Percentiles rank a stretch among this genome's conserved stretches.
These are phyloP conservation scores for Limnephilus auricula DNA, from an alignment of 2,888 invertebrate genomes.

Conservation along the genomic window DNA sequence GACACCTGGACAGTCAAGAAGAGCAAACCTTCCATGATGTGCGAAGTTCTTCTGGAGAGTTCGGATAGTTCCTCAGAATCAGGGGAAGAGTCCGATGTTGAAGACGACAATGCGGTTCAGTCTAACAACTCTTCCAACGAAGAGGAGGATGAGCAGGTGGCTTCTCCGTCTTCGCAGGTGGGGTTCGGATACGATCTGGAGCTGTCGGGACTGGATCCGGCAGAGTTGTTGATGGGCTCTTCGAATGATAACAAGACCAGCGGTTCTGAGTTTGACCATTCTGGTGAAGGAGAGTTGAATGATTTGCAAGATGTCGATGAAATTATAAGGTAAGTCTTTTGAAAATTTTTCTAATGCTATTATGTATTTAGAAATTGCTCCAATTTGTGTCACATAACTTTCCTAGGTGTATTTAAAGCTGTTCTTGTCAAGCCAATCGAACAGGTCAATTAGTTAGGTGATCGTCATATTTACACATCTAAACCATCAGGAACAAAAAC, in stretches of 20 bases:
- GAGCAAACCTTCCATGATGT: conserved; percentile 77
- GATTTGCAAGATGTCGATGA: conserved; percentile 80
- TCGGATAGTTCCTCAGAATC: conserved; percentile 79
- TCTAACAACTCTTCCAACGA: conserved; percentile 74
- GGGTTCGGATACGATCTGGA: conserved; percentile 82
- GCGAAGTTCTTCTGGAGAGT: conserved; percentile 80
- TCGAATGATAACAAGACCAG: conserved; percentile 73
- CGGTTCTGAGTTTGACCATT: conserved; percentile 80
- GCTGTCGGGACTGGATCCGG: conserved; percentile 80
- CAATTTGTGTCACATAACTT: not conserved
- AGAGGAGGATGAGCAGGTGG: conserved; percentile 71
- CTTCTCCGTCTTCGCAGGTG: conserved; percentile 76
- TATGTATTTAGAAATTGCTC: not conserved
- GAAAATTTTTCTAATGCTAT: not conserved
- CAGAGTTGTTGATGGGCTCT: conserved; percentile 76
- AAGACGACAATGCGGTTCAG: conserved; percentile 74
- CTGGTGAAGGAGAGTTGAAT: conserved; percentile 77
- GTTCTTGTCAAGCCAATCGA: not conserved
- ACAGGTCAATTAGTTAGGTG: not conserved
- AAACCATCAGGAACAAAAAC: not conserved
- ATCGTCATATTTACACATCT: not conserved
- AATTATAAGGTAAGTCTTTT: conserved; percentile 74
- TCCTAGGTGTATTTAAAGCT: not conserved
- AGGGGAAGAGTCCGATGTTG: conserved; percentile 74
- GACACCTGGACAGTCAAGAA: conserved; percentile 80